These are phyloP conservation scores for Tychaedon coryphoeus DNA, from an alignment of 2,113 vertebrate genomes.

Conservation along the genomic window DNA sequence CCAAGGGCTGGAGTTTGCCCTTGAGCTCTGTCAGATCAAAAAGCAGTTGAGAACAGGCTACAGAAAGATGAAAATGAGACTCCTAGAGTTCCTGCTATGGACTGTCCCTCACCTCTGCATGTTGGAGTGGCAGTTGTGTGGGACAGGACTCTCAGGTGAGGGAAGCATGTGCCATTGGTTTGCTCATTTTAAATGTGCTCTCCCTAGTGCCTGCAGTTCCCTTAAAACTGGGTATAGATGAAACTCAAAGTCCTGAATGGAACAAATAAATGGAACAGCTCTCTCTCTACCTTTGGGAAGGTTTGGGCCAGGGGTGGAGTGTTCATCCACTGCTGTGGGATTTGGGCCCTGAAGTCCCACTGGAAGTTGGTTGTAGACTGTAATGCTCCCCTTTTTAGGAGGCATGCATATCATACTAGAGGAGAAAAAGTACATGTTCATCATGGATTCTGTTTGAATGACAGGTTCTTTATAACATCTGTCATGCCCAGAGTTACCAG, in stretches of 20 bases:
- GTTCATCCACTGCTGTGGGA: neutral
- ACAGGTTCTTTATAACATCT: neutral
- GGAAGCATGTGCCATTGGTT: neutral
- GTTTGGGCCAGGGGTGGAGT: neutral
- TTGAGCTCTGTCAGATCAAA: neutral
- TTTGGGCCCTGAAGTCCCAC: neutral
- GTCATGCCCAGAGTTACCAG: neutral
- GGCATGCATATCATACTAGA: fast-evolving
- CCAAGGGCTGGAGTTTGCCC: neutral
- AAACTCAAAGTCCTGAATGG: neutral
- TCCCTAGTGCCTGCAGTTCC: neutral
- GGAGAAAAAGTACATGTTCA: neutral
- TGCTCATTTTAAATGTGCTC: neutral
- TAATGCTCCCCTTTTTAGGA: neutral
- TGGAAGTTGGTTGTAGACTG: neutral
- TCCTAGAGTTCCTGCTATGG: neutral
- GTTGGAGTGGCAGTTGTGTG: neutral
- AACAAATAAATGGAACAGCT: neutral
- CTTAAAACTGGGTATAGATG: neutral
- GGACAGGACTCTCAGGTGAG: neutral
- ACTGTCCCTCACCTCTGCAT: neutral
- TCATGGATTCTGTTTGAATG: neutral
- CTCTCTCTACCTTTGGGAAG: neutral
- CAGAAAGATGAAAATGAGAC: neutral
- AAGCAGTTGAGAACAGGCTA: neutral